Evolutionary conservation across 2,797 vertebrate species (phyloP).

Genomic region (Eleutherodactylus coqui): DNA sequence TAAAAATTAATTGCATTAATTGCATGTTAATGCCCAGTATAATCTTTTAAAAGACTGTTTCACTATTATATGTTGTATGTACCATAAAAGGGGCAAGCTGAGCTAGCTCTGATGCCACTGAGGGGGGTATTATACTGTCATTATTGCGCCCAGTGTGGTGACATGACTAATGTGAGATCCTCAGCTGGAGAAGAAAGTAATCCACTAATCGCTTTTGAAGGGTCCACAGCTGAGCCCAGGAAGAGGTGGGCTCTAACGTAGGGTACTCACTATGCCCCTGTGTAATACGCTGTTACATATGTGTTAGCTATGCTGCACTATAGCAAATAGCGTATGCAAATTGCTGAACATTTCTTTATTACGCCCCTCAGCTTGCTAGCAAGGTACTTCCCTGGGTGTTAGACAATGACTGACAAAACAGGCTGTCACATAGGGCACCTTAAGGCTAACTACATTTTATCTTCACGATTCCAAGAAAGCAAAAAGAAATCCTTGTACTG

Average conservation of each 20-base stretch:
- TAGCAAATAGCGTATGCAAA: background rate
- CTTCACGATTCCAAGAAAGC: slow-evolving; percentile 21
- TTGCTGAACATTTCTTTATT: background rate
- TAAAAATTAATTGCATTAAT: too few species aligned
- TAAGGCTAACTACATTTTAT: slow-evolving; percentile 21
- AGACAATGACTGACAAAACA: background rate
- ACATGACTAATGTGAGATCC: too few species aligned
- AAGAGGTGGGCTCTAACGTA: background rate
- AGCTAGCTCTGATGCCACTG: too few species aligned
- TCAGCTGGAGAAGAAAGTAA: too few species aligned
- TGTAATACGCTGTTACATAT: background rate
- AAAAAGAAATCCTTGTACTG: slow-evolving; percentile 1
- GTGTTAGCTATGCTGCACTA: background rate
- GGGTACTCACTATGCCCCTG: background rate
- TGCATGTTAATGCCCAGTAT: too few species aligned
- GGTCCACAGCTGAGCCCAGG: too few species aligned
- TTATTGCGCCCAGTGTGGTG: too few species aligned
- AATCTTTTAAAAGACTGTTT: too few species aligned
- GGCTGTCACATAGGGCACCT: background rate
- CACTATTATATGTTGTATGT: too few species aligned
- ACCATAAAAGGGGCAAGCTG: too few species aligned
- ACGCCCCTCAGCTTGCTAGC: background rate
- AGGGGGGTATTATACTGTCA: too few species aligned
- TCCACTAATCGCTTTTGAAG: too few species aligned
- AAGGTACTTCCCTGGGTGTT: background rate